Conservation (phyloP, 2,888 invertebrate species). For the Marasmarcha lunaedactyla region DNA sequence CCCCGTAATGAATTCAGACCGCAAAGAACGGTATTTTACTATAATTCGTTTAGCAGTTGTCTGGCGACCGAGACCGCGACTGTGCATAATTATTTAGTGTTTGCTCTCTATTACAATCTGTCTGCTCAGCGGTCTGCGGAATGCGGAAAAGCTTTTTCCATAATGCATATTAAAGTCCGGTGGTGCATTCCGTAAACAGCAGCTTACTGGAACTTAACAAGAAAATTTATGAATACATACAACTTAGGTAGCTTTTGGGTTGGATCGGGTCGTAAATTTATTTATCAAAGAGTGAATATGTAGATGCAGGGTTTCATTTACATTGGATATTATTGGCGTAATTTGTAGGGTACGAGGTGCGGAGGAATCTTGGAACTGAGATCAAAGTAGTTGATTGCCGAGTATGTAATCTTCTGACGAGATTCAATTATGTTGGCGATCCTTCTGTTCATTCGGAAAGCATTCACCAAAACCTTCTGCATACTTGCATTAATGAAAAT, state of each 20-base stretch:
- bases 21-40: no score
- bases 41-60: neutral
- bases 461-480: slow-evolving; percentile 24
- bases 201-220: neutral
- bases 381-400: no score
- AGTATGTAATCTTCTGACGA: no score
- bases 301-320: no score
- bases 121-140: slow-evolving; percentile 13
- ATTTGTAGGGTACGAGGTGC: no score
- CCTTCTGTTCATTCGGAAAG: slow-evolving; percentile 36
- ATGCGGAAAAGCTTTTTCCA: slow-evolving; percentile 21
- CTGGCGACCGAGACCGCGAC: slow-evolving; percentile 14
- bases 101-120: slow-evolving; percentile 33
- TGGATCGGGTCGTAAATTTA: no score
- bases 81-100: slow-evolving; percentile 39
- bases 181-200: neutral
- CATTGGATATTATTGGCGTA: no score
- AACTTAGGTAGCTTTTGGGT: no score
- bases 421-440: slow-evolving; percentile 34
- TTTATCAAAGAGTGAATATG: no score
- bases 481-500: no score
- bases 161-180: neutral
- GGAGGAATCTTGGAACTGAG: no score
- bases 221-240: neutral
- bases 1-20: no score